These are phyloP conservation scores for Agonopterix subpropinquella DNA, from an alignment of 2,888 invertebrate genomes.

Conservation along the genomic window DNA sequence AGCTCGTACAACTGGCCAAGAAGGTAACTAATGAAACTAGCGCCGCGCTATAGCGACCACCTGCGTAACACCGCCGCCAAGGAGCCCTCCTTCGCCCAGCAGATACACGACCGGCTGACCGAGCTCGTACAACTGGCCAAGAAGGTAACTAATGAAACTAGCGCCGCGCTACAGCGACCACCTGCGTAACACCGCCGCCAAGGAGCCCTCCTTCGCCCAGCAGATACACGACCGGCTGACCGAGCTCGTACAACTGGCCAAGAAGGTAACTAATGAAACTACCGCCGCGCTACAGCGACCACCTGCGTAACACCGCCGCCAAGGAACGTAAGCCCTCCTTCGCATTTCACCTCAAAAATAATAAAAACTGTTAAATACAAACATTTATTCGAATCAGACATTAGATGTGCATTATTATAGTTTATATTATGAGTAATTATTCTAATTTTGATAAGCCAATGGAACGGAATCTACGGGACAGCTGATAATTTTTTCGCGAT, in stretches of 20 bases:
- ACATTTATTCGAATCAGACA: too few species aligned
- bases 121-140: constrained; percentile 92
- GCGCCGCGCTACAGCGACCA: constrained; percentile 92
- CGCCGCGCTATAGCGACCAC: constrained; percentile 91
- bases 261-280: constrained; percentile 82
- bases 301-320: constrained; percentile 87
- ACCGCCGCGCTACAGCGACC: constrained; percentile 90
- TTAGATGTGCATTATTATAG: not conserved
- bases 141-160: constrained; percentile 80
- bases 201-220: constrained; percentile 87
- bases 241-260: constrained; percentile 90
- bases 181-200: constrained; percentile 87
- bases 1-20: constrained; percentile 91
- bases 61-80: constrained; percentile 88
- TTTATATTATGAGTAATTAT: too few species aligned
- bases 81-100: constrained; percentile 86
- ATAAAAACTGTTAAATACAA: too few species aligned
- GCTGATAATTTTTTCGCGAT: too few species aligned
- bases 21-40: constrained; percentile 81
- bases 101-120: constrained; percentile 87
- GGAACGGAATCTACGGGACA: too few species aligned
- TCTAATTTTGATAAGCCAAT: too few species aligned
- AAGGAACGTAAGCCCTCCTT: constrained; percentile 88
- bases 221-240: constrained; percentile 88
- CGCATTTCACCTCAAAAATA: constrained; percentile 49